These are phyloP conservation scores for Diarsia brunnea DNA, from an alignment of 2,888 invertebrate genomes.

Conservation along the genomic window DNA sequence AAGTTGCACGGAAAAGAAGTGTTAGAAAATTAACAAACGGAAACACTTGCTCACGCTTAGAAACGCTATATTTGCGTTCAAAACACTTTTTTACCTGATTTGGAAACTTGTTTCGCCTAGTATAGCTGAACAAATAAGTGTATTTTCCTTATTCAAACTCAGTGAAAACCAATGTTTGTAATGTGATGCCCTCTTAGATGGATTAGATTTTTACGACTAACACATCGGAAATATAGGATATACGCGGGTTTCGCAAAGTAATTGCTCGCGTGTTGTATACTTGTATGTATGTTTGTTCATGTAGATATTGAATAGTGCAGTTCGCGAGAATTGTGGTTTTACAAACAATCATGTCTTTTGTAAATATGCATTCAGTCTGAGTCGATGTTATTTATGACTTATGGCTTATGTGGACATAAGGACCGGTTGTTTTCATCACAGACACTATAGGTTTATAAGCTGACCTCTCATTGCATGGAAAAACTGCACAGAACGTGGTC, in stretches of 20 bases:
- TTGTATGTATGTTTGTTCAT: neutral
- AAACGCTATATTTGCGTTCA: neutral
- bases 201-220: conserved; percentile 45
- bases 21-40: no score
- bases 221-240: neutral
- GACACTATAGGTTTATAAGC: neutral
- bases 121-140: neutral
- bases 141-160: conserved; percentile 13
- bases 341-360: conserved; percentile 34
- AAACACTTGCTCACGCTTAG: neutral
- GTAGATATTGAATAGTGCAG: neutral
- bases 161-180: neutral
- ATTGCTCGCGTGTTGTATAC: neutral
- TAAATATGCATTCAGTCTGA: conserved; percentile 56
- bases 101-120: neutral
- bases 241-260: neutral
- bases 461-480: neutral
- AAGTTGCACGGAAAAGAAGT: neutral
- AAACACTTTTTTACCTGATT: neutral
- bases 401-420: neutral
- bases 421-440: conserved; percentile 13
- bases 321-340: conserved; percentile 37
- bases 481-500: neutral
- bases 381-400: conserved; percentile 52
- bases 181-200: neutral